Base-by-base conservation (phyloP, 2,888 invertebrate genomes). In the Ornithoptera alexandrae region DNA sequence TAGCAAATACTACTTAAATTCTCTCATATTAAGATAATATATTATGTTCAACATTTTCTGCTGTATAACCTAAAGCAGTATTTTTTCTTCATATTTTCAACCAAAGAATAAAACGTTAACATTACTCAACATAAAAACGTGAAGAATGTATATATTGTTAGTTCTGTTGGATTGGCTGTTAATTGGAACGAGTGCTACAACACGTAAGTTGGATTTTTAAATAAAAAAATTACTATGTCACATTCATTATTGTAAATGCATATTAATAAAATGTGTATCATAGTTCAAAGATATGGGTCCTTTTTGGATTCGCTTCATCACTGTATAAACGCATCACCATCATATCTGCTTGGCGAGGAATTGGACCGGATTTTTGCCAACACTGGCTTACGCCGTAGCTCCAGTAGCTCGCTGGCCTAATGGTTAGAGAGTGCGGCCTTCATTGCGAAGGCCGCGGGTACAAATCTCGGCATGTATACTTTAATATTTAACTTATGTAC, bases 91-190 rank as follows among this genome's bases (percentile, higher is more conserved):
- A 58, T 58, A 22, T 24, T 7, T 20, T 20, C n/a, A 56, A 58
- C 4, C n/a, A 12, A 12, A 4, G n/a, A 22, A 58, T 10, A n/a
- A 22, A 58, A 58, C 2, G 24, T 22, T 10, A 58, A 58, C 10
- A 58, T 56, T 56, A 20, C n/a, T 56, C 50, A 8, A 5, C 6
- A 53, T n/a, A 50, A 56, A 64, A 82, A 78, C 76, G 84, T 84
- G 84, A 83, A 46, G 86, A 76, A 81, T 87, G 78, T 76, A 90
- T 73, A 72, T 90, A 68, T 83, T 84, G 56, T 73, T 89, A 66
- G 75, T 90, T 67, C 81, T 89, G 72, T 79, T 90, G 88, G 90
- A 90, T 85, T 90, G 87, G 86, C 77, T 90, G 71, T 80, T 89
- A 53, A 83, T 89, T 59, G 82, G 81, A 62, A 82, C 86, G n/a